Evolutionary conservation across 2,888 invertebrate genomes (phyloP).

Genomic region (Chalcis sispes): DNA sequence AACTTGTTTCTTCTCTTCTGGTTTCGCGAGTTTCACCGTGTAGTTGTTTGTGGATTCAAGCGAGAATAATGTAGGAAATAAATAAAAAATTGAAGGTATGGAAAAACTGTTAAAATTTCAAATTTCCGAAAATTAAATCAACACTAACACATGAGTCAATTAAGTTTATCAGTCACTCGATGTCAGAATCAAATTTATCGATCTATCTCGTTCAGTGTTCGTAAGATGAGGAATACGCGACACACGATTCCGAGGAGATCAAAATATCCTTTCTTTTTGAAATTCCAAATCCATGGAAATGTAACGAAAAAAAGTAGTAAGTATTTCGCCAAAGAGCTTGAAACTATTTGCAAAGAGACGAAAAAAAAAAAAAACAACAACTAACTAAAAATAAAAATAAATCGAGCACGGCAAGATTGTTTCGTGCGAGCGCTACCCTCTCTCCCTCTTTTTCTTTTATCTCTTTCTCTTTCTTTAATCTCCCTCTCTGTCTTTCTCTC

Average conservation of each 20-base stretch:
- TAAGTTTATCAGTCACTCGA: not conserved
- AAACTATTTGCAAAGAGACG: too few species aligned
- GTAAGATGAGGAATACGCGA: too few species aligned
- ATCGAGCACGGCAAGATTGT: not conserved
- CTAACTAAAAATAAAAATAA: not conserved
- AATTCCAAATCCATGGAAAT: too few species aligned
- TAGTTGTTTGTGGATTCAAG: not conserved
- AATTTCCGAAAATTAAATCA: not conserved
- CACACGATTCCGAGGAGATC: too few species aligned
- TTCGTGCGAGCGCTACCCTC: not conserved
- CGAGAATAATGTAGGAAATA: not conserved
- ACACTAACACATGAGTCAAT: not conserved
- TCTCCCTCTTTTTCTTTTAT: not conserved
- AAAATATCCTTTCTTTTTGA: too few species aligned
- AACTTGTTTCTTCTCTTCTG: not conserved
- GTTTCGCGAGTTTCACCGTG: constrained; percentile 8
- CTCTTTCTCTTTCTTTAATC: not conserved
- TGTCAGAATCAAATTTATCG: not conserved
- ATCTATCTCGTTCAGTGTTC: not conserved
- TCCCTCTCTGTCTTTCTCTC: constrained; percentile 11
- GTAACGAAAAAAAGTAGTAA: too few species aligned
- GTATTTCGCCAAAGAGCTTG: too few species aligned
- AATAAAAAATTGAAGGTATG: not conserved
- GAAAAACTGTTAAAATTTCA: not conserved
- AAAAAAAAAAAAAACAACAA: not conserved